Evolutionary conservation across 2,113 vertebrate species (phyloP), one percentile per base, ranked within the genome.

Genomic region (Terrapene triunguis): DNA sequence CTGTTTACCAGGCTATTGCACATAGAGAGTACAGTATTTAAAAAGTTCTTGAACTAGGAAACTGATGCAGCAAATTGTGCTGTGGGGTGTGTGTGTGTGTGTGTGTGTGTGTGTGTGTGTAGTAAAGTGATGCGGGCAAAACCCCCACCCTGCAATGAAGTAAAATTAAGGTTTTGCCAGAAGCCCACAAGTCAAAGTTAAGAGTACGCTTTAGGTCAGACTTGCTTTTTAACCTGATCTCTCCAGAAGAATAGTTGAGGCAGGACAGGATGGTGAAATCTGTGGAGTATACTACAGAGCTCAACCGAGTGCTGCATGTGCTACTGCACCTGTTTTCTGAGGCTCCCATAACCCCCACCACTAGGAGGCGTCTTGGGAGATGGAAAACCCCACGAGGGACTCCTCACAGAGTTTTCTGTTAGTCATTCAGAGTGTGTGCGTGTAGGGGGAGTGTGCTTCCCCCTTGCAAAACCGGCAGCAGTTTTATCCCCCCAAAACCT

Each of bases 21-120:
- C 8, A 13, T 35, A 80, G 10, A 93, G 50, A 78, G 24, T 32
- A 76, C 5, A 53, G 2, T 12, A 50, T 62, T 85, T 80, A 50
- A 38, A 62, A 85, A 92, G 35, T 57, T 29, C 16, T 72, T 19
- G 57, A 93, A 84, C 88, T 92, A 84, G 38, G 93, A 89, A 9
- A 38, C 12, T 24, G 32, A 51, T 80, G 10, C 53, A 55, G 5
- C 19, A 29, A 54, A 1, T 82, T 0, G 2, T 42, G 12, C 1
- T 0, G 4, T 8, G n/a, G 82, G 6, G 2, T 59, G n/a, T 50
- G 25, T 62, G 5, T 29, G 5, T 42, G 9, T 62, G 5, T 16
- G 6, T 72, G 2, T 59, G n/a, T 51, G 59, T 69, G 2, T 35
- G 5, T 51, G 1, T 59, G n/a, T 48, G 4, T 83, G 29, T 82